Conservation (phyloP, 2,113 vertebrate genomes). For the Leucopsar rothschildi region DNA sequence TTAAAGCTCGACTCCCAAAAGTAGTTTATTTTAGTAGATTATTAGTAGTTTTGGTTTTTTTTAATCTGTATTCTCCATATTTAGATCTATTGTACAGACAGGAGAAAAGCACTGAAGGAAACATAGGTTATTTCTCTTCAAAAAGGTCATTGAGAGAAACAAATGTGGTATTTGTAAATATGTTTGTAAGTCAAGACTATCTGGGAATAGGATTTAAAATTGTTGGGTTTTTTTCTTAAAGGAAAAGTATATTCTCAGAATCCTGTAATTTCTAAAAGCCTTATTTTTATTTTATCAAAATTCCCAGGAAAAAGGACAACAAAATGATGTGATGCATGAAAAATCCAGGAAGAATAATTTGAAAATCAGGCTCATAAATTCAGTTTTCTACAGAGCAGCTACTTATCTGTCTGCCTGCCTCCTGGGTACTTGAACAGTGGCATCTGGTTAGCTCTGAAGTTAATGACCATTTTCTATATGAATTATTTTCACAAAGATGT, state of each 20-base stretch:
- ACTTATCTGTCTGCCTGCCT: neutral
- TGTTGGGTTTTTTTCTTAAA: neutral
- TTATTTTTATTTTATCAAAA: neutral
- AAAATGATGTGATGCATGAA: neutral
- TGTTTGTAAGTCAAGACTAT: neutral
- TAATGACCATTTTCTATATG: constrained; percentile 45
- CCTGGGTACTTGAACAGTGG: neutral
- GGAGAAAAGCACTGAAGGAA: neutral
- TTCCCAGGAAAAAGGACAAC: neutral
- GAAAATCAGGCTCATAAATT: constrained; percentile 22
- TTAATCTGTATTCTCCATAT: neutral
- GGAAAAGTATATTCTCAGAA: neutral
- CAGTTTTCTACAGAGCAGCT: neutral
- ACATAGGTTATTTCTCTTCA: neutral
- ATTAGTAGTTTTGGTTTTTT: neutral
- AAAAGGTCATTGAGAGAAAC: neutral
- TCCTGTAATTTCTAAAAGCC: neutral
- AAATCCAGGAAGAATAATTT: constrained; percentile 6
- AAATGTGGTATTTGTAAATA: neutral
- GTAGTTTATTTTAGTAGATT: neutral
- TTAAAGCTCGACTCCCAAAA: neutral
- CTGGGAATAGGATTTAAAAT: neutral
- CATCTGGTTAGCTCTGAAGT: constrained; percentile 42
- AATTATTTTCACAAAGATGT: constrained; percentile 2
- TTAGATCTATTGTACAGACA: neutral